Conservation (phyloP, 30 jellyfish, hydroid and myxozoan species). For the Nemopilema nomurai region DNA sequence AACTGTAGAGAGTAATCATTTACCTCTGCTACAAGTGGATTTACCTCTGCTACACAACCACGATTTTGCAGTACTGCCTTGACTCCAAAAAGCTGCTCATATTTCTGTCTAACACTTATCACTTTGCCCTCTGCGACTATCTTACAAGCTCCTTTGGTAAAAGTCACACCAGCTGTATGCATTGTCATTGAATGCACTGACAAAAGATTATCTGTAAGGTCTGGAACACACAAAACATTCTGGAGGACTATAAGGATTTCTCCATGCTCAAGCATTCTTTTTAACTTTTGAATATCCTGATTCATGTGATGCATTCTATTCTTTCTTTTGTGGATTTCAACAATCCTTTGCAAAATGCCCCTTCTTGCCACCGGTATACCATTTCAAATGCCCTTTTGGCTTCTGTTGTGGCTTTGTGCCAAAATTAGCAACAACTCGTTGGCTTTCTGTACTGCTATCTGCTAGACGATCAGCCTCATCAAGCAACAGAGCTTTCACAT, state of each 20-base stretch:
- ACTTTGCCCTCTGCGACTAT: constrained; percentile 24
- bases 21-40: too few relatives aligned
- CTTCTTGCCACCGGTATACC: too few relatives aligned
- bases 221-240: constrained; percentile 37
- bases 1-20: constrained; percentile 13
- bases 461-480: constrained; percentile 20
- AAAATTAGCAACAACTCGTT: too few relatives aligned
- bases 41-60: constrained; percentile 19
- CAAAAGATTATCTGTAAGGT: constrained; percentile 21
- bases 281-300: too few relatives aligned
- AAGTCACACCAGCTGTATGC: constrained; percentile 32
- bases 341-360: too few relatives aligned
- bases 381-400: too few relatives aligned
- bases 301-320: too few relatives aligned
- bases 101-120: constrained; percentile 25
- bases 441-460: too few relatives aligned
- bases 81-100: constrained; percentile 22
- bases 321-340: too few relatives aligned
- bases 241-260: constrained; percentile 18
- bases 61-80: constrained; percentile 22
- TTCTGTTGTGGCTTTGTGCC: too few relatives aligned
- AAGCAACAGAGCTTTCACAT: constrained; percentile 34
- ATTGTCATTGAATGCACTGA: constrained; percentile 32
- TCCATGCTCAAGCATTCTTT: constrained; percentile 14
- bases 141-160: constrained; percentile 1